Evolutionary conservation across 2,797 vertebrate genomes (phyloP).

Genomic region (Melanotaenia maccullochi): DNA sequence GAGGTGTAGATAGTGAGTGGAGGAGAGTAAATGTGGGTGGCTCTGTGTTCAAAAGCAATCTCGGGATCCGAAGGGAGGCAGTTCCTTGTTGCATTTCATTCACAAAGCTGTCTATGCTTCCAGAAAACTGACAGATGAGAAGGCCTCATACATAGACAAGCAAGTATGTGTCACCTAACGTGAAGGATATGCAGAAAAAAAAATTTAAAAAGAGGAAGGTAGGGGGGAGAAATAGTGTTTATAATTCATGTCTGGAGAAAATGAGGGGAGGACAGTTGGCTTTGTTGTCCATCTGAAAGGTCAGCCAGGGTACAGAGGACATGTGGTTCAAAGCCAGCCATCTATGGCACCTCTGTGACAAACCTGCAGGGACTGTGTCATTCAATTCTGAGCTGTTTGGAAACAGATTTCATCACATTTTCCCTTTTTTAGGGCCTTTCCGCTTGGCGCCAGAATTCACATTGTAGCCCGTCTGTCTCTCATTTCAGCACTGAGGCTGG

Average conservation of each 20-base stretch:
- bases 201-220: constrained; percentile 5
- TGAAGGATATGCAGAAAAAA: constrained; percentile 31
- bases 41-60: constrained; percentile 67
- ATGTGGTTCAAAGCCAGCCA: constrained; percentile 64
- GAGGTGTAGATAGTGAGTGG: constrained; percentile 65
- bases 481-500: constrained; percentile 41
- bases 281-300: constrained; percentile 71
- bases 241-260: constrained; percentile 73
- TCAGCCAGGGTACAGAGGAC: constrained; percentile 60
- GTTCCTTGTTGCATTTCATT: constrained; percentile 58
- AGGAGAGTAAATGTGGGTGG: constrained; percentile 54
- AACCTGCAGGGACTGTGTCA: constrained; percentile 55
- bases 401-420: constrained; percentile 73
- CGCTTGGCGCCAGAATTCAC: constrained; percentile 57
- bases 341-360: constrained; percentile 48
- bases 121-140: constrained; percentile 59
- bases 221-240: constrained; percentile 46
- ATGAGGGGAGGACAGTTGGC: constrained; percentile 53
- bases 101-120: constrained; percentile 55
- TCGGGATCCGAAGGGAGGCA: constrained; percentile 43
- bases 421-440: constrained; percentile 59
- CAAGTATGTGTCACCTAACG: constrained; percentile 27
- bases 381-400: constrained; percentile 61
- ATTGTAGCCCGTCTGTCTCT: constrained; percentile 58
- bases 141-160: constrained; percentile 41